These are phyloP conservation scores for Drosophila mimetica DNA, from an alignment of 2,888 invertebrate species.

Conservation along the genomic window DNA sequence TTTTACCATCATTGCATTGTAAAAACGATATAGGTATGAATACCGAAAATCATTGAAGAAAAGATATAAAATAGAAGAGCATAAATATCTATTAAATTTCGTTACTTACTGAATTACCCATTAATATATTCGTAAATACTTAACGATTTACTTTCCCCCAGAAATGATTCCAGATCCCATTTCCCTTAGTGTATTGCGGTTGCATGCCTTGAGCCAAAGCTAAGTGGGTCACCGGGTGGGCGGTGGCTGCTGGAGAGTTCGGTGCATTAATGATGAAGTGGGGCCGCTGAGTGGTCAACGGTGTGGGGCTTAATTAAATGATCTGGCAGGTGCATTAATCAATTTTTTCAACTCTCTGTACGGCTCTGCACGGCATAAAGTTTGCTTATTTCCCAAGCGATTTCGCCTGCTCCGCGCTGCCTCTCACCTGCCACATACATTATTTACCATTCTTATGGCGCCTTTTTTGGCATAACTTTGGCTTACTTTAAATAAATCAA, in stretches of 20 bases:
- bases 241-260: slow-evolving; percentile 10
- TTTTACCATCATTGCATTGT: too few relatives aligned
- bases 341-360: slow-evolving; percentile 44
- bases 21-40: too few relatives aligned
- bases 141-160: too few relatives aligned
- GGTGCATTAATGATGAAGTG: slow-evolving; percentile 45
- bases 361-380: slow-evolving; percentile 43
- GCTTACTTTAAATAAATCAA: slow-evolving; percentile 78
- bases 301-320: slow-evolving; percentile 63
- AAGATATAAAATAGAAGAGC: too few relatives aligned
- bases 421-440: slow-evolving; percentile 47
- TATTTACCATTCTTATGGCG: slow-evolving; percentile 69
- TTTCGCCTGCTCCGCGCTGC: slow-evolving; percentile 1
- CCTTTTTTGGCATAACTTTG: slow-evolving; percentile 67
- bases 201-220: slow-evolving; percentile 55
- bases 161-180: background rate
- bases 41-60: too few relatives aligned
- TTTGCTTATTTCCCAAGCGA: slow-evolving; percentile 71
- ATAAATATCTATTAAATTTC: too few relatives aligned
- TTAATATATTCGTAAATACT: too few relatives aligned
- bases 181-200: slow-evolving; percentile 3
- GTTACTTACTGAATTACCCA: too few relatives aligned
- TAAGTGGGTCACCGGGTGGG: slow-evolving; percentile 41
- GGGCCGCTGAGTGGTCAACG: slow-evolving; percentile 13
- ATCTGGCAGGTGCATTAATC: slow-evolving; percentile 66